Evolutionary conservation across 2,797 vertebrate genomes (phyloP), one percentile per base, ranked within the genome.

Genomic region (Diceros bicornis): DNA sequence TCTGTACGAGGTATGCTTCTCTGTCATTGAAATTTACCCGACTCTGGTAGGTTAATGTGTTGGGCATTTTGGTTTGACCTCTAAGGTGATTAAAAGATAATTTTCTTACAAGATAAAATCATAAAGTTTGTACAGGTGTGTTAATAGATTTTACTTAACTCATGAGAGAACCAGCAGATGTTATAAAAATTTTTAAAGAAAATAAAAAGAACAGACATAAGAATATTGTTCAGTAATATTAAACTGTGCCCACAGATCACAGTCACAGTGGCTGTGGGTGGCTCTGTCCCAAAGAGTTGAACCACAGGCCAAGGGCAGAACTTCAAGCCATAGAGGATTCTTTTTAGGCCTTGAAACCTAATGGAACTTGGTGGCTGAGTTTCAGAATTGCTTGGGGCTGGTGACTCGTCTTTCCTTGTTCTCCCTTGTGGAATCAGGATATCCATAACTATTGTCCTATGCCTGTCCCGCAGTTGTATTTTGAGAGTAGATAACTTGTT

Each of bases 401-500:
- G 21, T 85, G 75, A 50, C 29, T 93, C 4, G 75, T 52, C 32
- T 89, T 71, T 75, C 21, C 6, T 62, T 69, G 37, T 69, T 75
- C 12, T 61, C 4, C 34, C 13, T 82, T 82, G 10, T 88, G 23
- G 23, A 91, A 90, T 78, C 13, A 89, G 20, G 61, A 50, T 89
- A 52, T 41, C 11, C 1, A 25, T 83, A 89, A 89, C 52, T 91
- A n/a, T 95, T 68, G 37, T 68, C 1, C 41, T 69, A 32, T 92
- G n/a, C 21, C 27, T 83, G 71, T n/a, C n/a, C 59, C 37, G 75
- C 41, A 41, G n/a, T n/a, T 89, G 52, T 94, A 69, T 78, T 96
- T 84, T 93, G 52, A 92, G 18, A 68, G 50, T 87, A 81, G 14
- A 85, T n/a, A 55, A 86, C 11, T 64, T 86, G 20, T 69, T 92